Base-by-base conservation (phyloP, 2,888 invertebrate species). In the Cryptocephalus primarius region DNA sequence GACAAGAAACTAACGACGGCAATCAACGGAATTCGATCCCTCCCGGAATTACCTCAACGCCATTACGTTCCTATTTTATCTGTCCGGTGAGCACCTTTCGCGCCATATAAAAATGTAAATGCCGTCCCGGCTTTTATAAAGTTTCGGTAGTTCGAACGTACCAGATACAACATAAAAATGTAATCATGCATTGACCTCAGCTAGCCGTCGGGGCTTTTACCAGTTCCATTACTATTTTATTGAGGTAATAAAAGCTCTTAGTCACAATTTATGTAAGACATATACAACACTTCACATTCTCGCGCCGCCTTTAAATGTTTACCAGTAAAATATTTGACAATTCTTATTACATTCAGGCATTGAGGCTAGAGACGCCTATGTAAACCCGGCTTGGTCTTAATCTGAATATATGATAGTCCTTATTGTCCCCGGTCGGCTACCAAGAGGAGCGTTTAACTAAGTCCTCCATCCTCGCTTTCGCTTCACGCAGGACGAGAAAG, bases 351-450 rank as follows among this genome's bases (percentile, higher is more conserved):
- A 54, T 59, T 59, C 60, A 46, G 44, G 59, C 59, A 58, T 61
- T 58, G 58, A 60, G 58, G 59, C 57, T 51, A 55, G 62, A 60
- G 61, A 62, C 61, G 64, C 60, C 60, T 59, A 60, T 61, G 63
- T 64, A 65, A 63, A 63, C 63, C 63, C 58, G 57, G 59, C 62
- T 62, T 57, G 61, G 61, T 60, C 64, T 63, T 68, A 67, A 68
- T 68, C 67, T 67, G 65, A 66, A 67, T 67, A 66, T 67, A 67
- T 63, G 67, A 64, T 63, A 60, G 63, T 60, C 62, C 65, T 66
- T 67, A 68, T 67, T 68, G 65, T 67, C 62, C 63, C 61, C 55
- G 52, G 50, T 53, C 53, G 49, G 57, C 61, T 60, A 60, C 59
- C 59, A 56, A 58, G 58, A 60, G 56, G 54, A 56, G 53, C 60